Evolutionary conservation across 1,140 invertebrate genomes (phyloP).

Genomic region (Drosophila varians): DNA sequence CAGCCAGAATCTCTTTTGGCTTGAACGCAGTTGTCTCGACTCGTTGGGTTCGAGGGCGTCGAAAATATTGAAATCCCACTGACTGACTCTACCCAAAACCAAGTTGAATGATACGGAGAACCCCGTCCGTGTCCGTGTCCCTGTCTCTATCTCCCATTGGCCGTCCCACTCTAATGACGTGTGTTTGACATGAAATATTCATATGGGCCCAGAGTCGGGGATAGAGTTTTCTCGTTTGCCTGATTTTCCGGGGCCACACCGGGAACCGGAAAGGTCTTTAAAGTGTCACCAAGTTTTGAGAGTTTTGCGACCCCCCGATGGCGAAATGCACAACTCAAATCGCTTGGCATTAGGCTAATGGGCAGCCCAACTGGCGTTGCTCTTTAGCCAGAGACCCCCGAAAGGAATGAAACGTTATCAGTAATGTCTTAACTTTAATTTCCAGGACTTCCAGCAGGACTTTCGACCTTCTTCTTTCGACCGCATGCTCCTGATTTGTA

Average conservation of each 20-base stretch:
- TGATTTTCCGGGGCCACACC: conserved; percentile 1
- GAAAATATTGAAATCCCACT: conserved; percentile 79
- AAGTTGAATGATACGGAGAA: conserved; percentile 23
- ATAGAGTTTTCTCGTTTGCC: conserved; percentile 39
- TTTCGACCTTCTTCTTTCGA: conserved; percentile 19
- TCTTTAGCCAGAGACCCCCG: conserved; percentile 1
- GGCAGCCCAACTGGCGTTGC: conserved; percentile 61
- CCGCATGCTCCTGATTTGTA: conserved; percentile 63
- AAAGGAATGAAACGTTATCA: conserved; percentile 65
- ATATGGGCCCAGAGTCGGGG: conserved; percentile 54
- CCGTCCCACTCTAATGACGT: conserved; percentile 71
- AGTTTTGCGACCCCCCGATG: conserved; percentile 16
- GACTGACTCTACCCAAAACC: conserved; percentile 56
- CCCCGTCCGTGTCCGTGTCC: no score
- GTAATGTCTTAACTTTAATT: conserved; percentile 76
- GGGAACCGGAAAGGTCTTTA: conserved; percentile 56
- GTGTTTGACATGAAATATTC: conserved; percentile 81
- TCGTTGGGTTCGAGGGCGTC: conserved; percentile 46
- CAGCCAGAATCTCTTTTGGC: conserved; percentile 25
- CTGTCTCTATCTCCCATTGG: conserved; percentile 1
- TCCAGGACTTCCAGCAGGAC: conserved; percentile 8
- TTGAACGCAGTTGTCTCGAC: conserved; percentile 36
- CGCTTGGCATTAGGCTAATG: conserved; percentile 76
- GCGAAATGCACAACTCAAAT: conserved; percentile 74
- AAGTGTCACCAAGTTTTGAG: conserved; percentile 76